phyloP scores from a whole-genome alignment of 2,797 vertebrate genomes.

The Xiphorhynchus erythropygius region DNA sequence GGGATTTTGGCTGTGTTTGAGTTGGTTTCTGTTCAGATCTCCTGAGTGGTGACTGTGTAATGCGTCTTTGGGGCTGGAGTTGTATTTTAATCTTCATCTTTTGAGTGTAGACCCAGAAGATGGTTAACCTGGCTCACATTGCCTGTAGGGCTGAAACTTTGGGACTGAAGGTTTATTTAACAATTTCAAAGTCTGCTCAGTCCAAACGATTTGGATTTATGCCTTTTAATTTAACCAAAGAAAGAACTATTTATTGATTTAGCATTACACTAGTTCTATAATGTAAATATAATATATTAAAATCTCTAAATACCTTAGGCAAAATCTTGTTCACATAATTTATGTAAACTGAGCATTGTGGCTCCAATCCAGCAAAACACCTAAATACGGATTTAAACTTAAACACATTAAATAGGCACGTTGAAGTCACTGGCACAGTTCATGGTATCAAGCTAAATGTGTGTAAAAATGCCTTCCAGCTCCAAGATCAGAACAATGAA shows the following conservation, averaged over 20 bases:
- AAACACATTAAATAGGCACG: neutral
- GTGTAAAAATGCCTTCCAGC: neutral
- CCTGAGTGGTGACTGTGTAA: neutral
- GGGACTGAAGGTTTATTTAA: neutral
- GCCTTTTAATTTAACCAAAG: slow-evolving; percentile 29
- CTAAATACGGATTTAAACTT: slow-evolving; percentile 17
- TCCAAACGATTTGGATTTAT: slow-evolving; percentile 10
- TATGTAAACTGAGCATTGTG: neutral
- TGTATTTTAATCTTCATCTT: neutral
- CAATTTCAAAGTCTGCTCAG: neutral
- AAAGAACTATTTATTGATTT: slow-evolving; percentile 30
- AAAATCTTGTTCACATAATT: slow-evolving; percentile 27
- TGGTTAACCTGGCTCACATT: neutral
- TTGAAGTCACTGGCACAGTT: neutral
- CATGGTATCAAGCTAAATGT: neutral
- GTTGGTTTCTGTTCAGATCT: slow-evolving; percentile 29
- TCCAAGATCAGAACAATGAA: neutral
- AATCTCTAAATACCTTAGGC: slow-evolving; percentile 30
- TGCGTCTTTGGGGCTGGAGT: neutral
- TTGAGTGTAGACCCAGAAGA: neutral
- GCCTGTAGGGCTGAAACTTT: neutral
- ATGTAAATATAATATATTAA: slow-evolving; percentile 2
- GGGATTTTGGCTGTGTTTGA: slow-evolving; percentile 33
- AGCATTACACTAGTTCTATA: slow-evolving; percentile 1
- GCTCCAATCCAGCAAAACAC: neutral